Evolutionary conservation across 2,113 vertebrate species (phyloP).

Genomic region (Menura novaehollandiae): DNA sequence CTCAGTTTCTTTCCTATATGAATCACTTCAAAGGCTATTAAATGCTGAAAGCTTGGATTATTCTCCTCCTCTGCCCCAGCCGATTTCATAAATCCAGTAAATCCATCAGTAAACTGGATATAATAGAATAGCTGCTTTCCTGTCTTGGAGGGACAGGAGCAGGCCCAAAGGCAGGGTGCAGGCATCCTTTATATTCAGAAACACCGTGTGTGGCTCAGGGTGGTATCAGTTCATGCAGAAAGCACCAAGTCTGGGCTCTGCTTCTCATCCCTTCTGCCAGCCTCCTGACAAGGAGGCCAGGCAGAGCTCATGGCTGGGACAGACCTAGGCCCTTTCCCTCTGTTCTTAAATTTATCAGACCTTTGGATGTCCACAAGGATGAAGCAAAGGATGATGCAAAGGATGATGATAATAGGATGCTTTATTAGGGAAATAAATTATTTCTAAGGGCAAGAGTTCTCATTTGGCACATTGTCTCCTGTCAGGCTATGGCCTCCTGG

Average conservation of each 20-base stretch:
- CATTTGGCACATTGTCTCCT: background rate
- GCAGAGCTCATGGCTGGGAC: background rate
- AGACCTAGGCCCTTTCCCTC: background rate
- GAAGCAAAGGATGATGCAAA: background rate
- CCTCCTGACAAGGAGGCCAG: background rate
- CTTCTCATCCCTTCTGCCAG: background rate
- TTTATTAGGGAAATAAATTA: background rate
- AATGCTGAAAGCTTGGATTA: background rate
- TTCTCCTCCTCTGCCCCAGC: background rate
- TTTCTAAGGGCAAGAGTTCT: background rate
- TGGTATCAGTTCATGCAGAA: background rate
- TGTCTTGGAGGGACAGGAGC: background rate
- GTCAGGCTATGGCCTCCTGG: background rate
- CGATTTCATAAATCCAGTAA: background rate
- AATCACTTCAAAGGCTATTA: background rate
- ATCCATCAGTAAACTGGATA: background rate
- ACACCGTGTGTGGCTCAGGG: accelerated
- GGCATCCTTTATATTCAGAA: background rate
- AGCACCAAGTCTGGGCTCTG: background rate
- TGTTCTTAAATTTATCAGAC: background rate
- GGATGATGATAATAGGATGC: background rate
- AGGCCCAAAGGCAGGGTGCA: background rate
- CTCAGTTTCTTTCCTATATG: background rate
- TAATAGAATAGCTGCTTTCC: background rate
- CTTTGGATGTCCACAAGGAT: too few relatives aligned